Base-by-base conservation (phyloP, 2,888 invertebrate genomes). In the Chalcosyrphus nemorum region DNA sequence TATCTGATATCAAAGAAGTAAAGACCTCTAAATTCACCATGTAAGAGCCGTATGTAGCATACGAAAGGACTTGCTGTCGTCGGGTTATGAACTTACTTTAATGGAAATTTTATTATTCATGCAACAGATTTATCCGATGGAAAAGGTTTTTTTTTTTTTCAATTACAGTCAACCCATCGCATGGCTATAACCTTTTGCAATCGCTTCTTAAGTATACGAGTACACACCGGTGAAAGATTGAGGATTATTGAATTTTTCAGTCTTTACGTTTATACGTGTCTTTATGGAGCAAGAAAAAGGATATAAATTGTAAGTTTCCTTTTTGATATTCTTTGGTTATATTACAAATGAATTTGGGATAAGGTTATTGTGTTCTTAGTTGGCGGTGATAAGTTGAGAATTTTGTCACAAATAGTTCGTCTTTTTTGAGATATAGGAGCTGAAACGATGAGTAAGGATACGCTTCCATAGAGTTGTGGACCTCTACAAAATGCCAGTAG, bases 81-180 rank as follows among this genome's bases (percentile, higher is more conserved):
- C 24, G 6, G 21, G 29, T 24, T 47, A 47, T 52, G 52, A 27
- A 29, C 52, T 11, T 17, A 24, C 7, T 32, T 7, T 38, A 35
- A 38, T 54, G 38, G 57, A 27, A 38, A 32, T 65, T 72, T 74
- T 52, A 54, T 54, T 74, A 74, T 63, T 74, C 41, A 50, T 56
- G 52, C 29, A 57, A 68, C 45, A 19, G 47, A 57, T 70, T 50
- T 66, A 38, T 11, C 27, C 32, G 47, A 45, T 35, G 7, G 13
- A 29, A 57, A 29, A 7, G 4, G n/a, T n/a, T n/a, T n/a, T n/a
- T 13, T 11, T 38, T 15, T 21, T 45, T 61, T 50, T 59, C 24
- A 59, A 59, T 72, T 50, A 50, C 11, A 21, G 29, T 19, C 32
- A 74, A 57, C 56, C 43, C n/a, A 70, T 47, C 19, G 32, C 6